Conservation (phyloP, 1,140 invertebrate species). For the Paracyclopina nana region DNA sequence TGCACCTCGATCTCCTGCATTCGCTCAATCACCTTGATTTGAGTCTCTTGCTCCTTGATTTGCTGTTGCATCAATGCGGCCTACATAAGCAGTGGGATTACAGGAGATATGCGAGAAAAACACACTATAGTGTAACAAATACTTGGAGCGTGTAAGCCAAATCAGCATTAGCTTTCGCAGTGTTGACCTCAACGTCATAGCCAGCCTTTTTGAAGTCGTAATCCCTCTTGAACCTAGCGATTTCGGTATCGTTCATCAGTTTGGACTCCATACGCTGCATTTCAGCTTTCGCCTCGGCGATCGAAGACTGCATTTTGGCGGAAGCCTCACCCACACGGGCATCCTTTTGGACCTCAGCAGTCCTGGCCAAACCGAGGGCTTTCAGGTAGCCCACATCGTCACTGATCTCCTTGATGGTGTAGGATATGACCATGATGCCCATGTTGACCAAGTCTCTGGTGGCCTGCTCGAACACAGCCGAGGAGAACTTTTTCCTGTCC, state of each 20-base stretch:
- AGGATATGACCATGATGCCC: conserved; percentile 86
- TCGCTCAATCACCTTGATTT: conserved; percentile 75
- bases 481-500: conserved; percentile 7
- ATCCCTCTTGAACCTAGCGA: conserved; percentile 80
- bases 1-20: conserved; percentile 70
- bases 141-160: conserved; percentile 81
- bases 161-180: conserved; percentile 67
- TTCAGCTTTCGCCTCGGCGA: conserved; percentile 81
- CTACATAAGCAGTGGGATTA: background rate
- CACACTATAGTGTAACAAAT: conserved; percentile 28
- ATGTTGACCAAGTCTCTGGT: conserved; percentile 35
- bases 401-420: conserved; percentile 78
- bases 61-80: conserved; percentile 61
- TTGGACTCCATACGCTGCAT: conserved; percentile 73
- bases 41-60: conserved; percentile 90
- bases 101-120: background rate
- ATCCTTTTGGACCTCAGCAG: conserved; percentile 85
- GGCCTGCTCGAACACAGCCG: conserved; percentile 43
- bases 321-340: conserved; percentile 76
- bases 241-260: conserved; percentile 78
- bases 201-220: conserved; percentile 92
- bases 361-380: conserved; percentile 80
- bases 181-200: conserved; percentile 64
- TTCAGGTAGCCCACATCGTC: background rate
- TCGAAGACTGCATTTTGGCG: conserved; percentile 59